Percentiles rank a stretch among this genome's conserved stretches.
Conservation (phyloP, 2,113 vertebrate species). For the Tiliqua scincoides region DNA sequence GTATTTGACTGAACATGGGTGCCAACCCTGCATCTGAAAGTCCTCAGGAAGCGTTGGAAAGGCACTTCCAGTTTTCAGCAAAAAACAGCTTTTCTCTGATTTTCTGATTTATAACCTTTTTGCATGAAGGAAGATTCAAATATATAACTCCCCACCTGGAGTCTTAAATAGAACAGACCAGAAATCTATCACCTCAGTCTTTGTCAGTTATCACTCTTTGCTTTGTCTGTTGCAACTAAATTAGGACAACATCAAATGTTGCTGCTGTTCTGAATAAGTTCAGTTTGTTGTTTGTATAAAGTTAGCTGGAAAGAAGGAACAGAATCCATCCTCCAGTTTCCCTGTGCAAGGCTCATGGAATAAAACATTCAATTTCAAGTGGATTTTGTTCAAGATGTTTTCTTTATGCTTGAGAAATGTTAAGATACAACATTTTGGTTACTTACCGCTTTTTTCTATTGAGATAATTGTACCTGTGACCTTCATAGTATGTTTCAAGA, state of each 20-base stretch:
- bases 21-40: too few species aligned
- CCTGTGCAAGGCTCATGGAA: not conserved
- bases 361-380: not conserved
- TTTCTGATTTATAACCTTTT: too few species aligned
- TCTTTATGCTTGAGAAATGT: not conserved
- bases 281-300: not conserved
- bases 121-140: too few species aligned
- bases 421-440: not conserved
- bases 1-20: too few species aligned
- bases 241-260: not conserved
- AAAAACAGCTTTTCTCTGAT: too few species aligned
- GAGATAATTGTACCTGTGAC: not conserved
- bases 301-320: not conserved
- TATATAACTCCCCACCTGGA: too few species aligned
- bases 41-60: too few species aligned
- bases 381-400: not conserved
- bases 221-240: not conserved
- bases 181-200: too few species aligned
- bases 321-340: not conserved
- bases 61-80: too few species aligned
- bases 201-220: not conserved
- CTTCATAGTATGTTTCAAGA: not conserved
- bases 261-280: not conserved
- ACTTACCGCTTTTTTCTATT: not conserved
- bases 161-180: too few species aligned